Conservation (phyloP, 2,113 vertebrate genomes). For the Circaetus cinerascens region DNA sequence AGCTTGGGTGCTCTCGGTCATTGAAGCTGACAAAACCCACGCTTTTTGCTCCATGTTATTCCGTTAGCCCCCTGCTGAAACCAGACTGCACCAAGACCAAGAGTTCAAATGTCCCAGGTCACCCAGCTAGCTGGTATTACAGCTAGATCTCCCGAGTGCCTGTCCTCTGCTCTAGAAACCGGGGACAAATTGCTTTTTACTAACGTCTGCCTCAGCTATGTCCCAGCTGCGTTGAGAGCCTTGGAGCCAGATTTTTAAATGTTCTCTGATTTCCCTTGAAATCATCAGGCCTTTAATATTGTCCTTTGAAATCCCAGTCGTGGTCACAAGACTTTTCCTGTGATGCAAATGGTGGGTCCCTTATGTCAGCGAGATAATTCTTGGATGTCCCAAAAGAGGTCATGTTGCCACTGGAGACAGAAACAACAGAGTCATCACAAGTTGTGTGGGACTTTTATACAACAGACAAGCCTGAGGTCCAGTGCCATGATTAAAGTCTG, state of each 20-base stretch:
- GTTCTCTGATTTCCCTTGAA: not conserved
- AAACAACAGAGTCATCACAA: not conserved
- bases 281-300: not conserved
- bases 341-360: not conserved
- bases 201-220: not conserved
- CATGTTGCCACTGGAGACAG: not conserved
- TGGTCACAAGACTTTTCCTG: not conserved
- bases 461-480: not conserved
- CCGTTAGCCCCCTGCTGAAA: not conserved
- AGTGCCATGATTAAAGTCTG: not conserved
- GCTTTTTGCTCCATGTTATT: rapidly evolving
- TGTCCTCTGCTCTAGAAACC: not conserved
- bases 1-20: not conserved
- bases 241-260: not conserved
- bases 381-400: not conserved
- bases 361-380: not conserved
- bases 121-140: not conserved
- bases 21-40: rapidly evolving
- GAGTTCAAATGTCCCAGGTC: not conserved
- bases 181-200: not conserved
- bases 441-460: not conserved
- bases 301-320: not conserved
- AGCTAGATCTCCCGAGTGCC: not conserved
- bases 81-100: not conserved
- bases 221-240: not conserved